Evolutionary conservation across 2,888 invertebrate species (phyloP).

Genomic region (Cetonia aurata): DNA sequence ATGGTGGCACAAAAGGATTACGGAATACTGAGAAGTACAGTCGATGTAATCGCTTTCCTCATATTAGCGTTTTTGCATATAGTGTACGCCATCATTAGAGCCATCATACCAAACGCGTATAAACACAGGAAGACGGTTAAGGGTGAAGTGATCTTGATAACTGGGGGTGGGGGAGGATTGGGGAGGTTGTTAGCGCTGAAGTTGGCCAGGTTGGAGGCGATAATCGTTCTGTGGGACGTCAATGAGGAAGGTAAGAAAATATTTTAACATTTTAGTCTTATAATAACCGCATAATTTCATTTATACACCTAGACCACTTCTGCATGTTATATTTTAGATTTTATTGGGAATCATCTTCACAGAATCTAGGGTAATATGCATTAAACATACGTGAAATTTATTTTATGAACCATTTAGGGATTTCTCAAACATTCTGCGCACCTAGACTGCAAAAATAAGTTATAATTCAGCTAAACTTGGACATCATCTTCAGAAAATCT

Average conservation of each 20-base stretch:
- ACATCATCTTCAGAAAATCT: no score
- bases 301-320: no score
- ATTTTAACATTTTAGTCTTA: background rate
- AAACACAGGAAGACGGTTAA: conserved; percentile 64
- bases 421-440: no score
- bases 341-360: no score
- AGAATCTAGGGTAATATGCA: no score
- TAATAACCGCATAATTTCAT: no score
- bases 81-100: conserved; percentile 64
- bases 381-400: no score
- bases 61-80: conserved; percentile 67
- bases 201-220: conserved; percentile 82
- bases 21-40: conserved; percentile 69
- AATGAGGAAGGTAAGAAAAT: conserved; percentile 79
- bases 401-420: no score
- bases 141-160: conserved; percentile 86
- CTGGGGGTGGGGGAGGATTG: conserved; percentile 90
- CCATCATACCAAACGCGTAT: conserved; percentile 73
- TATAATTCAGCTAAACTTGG: no score
- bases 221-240: conserved; percentile 91
- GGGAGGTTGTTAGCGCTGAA: conserved; percentile 83
- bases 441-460: no score
- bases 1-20: conserved; percentile 57
- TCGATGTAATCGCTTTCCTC: conserved; percentile 68
- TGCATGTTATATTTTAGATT: no score